Percentiles rank a stretch among this genome's conserved stretches.
phyloP scores from a whole-genome alignment of 1,140 invertebrate genomes.

The Protaetia brevitarsis region DNA sequence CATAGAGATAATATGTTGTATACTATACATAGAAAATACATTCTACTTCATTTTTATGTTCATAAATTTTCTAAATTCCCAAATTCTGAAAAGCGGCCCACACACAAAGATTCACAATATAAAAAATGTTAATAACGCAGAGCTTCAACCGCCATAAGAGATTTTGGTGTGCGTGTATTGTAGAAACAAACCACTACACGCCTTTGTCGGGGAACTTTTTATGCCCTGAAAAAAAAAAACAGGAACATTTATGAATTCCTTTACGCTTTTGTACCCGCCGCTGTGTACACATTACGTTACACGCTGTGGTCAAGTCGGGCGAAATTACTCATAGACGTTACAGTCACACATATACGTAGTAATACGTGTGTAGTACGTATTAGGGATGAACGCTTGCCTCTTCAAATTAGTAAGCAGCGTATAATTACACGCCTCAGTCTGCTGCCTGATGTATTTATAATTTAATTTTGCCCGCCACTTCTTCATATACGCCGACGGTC shows the following conservation, averaged over 20 bases:
- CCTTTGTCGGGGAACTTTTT: too few relatives aligned
- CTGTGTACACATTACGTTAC: neutral
- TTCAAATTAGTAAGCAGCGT: neutral
- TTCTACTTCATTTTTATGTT: too few relatives aligned
- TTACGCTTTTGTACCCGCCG: neutral
- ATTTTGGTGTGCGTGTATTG: neutral
- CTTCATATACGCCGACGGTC: neutral
- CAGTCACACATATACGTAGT: too few relatives aligned
- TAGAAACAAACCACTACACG: neutral
- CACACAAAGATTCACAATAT: too few relatives aligned
- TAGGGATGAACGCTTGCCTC: neutral
- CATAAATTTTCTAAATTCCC: too few relatives aligned
- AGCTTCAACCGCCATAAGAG: neutral
- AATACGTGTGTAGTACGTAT: too few relatives aligned
- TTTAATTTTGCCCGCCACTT: neutral
- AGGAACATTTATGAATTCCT: neutral
- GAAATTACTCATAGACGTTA: neutral
- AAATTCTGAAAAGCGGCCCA: too few relatives aligned
- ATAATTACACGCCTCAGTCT: constrained; percentile 8
- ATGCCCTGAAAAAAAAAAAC: neutral
- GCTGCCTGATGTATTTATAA: constrained; percentile 9
- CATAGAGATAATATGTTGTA: too few relatives aligned
- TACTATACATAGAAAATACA: too few relatives aligned
- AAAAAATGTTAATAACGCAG: neutral
- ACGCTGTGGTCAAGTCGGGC: neutral